Evolutionary conservation across 2,797 vertebrate species (phyloP), one percentile per base, ranked within the genome.

Genomic region (Calcarius lapponicus): DNA sequence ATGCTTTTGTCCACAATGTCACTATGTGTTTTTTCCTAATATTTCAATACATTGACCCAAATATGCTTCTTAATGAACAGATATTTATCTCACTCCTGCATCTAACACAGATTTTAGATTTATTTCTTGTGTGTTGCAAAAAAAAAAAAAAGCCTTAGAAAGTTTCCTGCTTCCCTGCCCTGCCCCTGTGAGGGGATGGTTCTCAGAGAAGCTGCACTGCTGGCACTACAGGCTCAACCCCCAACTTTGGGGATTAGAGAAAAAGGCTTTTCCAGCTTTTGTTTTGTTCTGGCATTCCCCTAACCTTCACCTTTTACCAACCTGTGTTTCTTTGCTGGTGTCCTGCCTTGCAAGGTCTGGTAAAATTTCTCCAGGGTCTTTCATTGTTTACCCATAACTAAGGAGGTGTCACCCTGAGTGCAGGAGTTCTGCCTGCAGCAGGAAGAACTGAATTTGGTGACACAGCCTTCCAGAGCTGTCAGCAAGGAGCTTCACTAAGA

Each of bases 311-410:
- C 20, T 57, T 80, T 64, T 88, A 60, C 31, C 45, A 73, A 17
- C 40, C 24, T 6, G 3, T 36, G 9, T 57, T 48, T 17, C 42
- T 75, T 74, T 17, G 15, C 21, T 32, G 32, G 4, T 69, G 47
- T 78, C 54, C 16, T 0, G 0, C 20, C 20, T 83, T 79, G 28
- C 47, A 66, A 50, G 29, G 2, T 69, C 17, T 36, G 32, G 12
- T 56, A 42, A 42, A 45, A 64, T 78, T 50, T 69, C 50, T 78
- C 28, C 14, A 36, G 28, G 25, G 13, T 80, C 22, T 72, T 78
- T 54, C 0, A 2, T 22, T 51, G 13, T 45, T 86, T 32, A 19
- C n/a, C 25, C 25, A 8, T 2, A 0, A 1, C 45, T 25, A 40
- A 42, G 13, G 26, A 34, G 13, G 8, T 2, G 2, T 58, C 17